Base-by-base conservation (phyloP, 2,797 vertebrate genomes). In the Coilia nasus region DNA sequence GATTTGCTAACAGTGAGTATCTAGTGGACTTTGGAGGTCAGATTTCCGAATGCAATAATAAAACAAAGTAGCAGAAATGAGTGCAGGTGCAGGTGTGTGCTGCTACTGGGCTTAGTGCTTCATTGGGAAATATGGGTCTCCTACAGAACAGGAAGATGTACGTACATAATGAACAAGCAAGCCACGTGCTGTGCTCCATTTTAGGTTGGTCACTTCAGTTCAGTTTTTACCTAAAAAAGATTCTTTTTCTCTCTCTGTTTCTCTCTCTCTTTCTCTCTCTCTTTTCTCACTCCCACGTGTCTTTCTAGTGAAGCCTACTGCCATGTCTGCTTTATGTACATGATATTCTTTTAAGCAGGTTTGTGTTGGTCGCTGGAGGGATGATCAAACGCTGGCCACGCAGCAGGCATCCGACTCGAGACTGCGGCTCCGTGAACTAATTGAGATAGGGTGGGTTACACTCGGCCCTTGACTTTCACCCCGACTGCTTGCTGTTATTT, bases 171-270 rank as follows among this genome's bases (percentile, higher is more conserved):
- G 85, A 82, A 86, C 31, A 44, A 78, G 71, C 84, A 83, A 84
- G 85, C 83, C 85, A 84, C 81, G 59, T 50, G 54, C 57, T 85
- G 82, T 87, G 81, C 81, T 84, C 41, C 60, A 84, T 57, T 60
- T 31, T 60, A 57, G 35, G 50, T 84, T 81, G 35, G 31, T 78
- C 31, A 41, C 89, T 87, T 90, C 88, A 81, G 81, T 90, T 88
- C 85, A 88, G 85, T 82, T 86, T 86, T 85, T 87, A 90, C 94
- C 91, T 92, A 93, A 92, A 91, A 89, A 87, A 86, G 85, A 89
- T 56, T 19, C 57, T 35, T 82, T 81, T 71, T 81, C 81, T 67
- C 50, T 41, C 23, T 57, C 80, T 64, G 14, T 54, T 35, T 81
- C 41, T 23, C 44, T 83, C 31, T 83, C 75, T 57, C 21, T 44